A percentile compares a stretch with the other conserved stretches of the same genome.
Evolutionary conservation across 2,888 invertebrate genomes (phyloP).

Genomic region (Pyrocoelia pectoralis): DNA sequence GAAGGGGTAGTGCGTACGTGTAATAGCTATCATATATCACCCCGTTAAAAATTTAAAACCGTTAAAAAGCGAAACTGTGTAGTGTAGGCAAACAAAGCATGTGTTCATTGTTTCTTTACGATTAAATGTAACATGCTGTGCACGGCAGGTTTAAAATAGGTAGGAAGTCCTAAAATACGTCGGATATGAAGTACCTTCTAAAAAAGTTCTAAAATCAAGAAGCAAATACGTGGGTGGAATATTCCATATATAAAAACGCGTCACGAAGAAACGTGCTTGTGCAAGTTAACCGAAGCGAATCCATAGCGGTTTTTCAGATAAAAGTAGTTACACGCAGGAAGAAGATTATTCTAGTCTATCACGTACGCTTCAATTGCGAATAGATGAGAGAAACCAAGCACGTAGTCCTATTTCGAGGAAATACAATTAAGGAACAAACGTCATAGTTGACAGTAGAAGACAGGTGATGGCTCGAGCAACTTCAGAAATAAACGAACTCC

Average conservation of each 20-base stretch:
- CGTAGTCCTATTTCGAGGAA: constrained; percentile 17
- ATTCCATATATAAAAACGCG: constrained; percentile 43
- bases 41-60: not conserved
- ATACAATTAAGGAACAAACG: constrained; percentile 34
- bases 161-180: constrained; percentile 32
- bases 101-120: constrained; percentile 14
- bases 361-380: constrained; percentile 26
- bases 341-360: constrained; percentile 27
- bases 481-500: constrained; percentile 27
- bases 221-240: constrained; percentile 43
- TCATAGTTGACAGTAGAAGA: constrained; percentile 26
- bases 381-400: constrained; percentile 23
- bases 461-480: constrained; percentile 31
- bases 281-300: constrained; percentile 40
- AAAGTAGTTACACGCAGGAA: constrained; percentile 33
- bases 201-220: constrained; percentile 37
- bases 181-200: constrained; percentile 35
- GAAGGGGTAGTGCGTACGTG: no score
- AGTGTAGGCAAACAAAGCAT: not conserved
- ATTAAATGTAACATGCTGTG: constrained; percentile 17
- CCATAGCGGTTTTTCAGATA: constrained; percentile 34
- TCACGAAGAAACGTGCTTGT: constrained; percentile 41
- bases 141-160: constrained; percentile 28
- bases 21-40: no score
- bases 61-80: not conserved